Conservation (phyloP, 2,888 invertebrate species). For the Brenthis daphne region DNA sequence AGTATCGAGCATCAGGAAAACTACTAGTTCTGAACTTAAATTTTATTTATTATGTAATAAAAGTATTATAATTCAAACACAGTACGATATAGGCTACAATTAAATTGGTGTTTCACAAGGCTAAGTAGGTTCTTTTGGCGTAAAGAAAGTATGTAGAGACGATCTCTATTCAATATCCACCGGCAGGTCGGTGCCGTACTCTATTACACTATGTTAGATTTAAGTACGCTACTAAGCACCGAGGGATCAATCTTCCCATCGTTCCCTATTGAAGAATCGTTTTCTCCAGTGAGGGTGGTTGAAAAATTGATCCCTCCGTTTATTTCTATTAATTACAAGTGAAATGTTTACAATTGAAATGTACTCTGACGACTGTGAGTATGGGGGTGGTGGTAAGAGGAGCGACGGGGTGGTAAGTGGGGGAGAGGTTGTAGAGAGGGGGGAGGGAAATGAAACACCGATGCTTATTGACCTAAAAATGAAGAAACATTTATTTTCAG, state of each 20-base stretch:
- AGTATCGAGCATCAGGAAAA: constrained; percentile 9
- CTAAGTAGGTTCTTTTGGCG: constrained; percentile 12
- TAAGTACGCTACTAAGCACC: constrained; percentile 12
- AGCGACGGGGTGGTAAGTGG: constrained; percentile 42
- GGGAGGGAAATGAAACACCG: constrained; percentile 74
- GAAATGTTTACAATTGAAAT: constrained; percentile 17
- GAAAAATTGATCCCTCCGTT: background rate
- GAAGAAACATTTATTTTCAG: constrained; percentile 88
- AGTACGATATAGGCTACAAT: constrained; percentile 25
- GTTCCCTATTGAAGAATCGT: background rate
- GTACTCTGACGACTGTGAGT: constrained; percentile 3
- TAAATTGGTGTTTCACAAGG: constrained; percentile 25
- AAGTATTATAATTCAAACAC: constrained; percentile 25
- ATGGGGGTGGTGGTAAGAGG: background rate
- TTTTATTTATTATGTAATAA: constrained; percentile 24
- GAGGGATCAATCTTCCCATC: background rate
- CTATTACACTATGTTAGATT: constrained; percentile 15
- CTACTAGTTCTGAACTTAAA: constrained; percentile 21
- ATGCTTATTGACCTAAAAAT: constrained; percentile 86
- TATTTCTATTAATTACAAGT: constrained; percentile 4
- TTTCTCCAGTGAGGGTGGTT: background rate
- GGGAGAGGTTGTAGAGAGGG: constrained; percentile 6
- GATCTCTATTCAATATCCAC: constrained; percentile 5
- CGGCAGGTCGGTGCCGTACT: background rate
- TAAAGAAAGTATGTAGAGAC: constrained; percentile 8